phyloP scores from a whole-genome alignment of 1,140 invertebrate genomes.

The Drosophila funebris region DNA sequence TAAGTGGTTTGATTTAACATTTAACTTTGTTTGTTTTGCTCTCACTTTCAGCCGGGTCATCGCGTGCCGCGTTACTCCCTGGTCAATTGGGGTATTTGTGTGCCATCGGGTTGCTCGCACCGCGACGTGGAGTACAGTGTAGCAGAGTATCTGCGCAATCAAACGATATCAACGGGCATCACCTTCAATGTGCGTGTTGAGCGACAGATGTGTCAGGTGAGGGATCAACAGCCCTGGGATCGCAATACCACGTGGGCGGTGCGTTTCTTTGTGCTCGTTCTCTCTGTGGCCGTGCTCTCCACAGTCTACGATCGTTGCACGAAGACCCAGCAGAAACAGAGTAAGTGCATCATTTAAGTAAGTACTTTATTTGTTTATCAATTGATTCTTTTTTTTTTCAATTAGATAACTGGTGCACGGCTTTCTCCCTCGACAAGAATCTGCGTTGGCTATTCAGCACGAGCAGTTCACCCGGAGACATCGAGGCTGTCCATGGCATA shows the following conservation, averaged over 20 bases:
- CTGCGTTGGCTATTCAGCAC: constrained; percentile 85
- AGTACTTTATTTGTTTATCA: not conserved
- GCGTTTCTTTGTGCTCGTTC: constrained; percentile 79
- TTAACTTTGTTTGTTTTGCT: not conserved
- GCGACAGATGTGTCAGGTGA: constrained; percentile 86
- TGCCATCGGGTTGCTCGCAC: constrained; percentile 85
- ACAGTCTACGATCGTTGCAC: constrained; percentile 78
- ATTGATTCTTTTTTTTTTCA: not conserved
- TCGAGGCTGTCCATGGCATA: constrained; percentile 86
- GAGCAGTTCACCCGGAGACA: constrained; percentile 85
- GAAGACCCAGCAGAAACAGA: constrained; percentile 68
- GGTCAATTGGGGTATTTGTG: constrained; percentile 87
- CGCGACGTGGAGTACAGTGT: constrained; percentile 86
- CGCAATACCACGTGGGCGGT: constrained; percentile 84
- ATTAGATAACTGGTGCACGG: constrained; percentile 84
- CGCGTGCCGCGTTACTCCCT: constrained; percentile 87
- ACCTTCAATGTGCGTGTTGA: constrained; percentile 85
- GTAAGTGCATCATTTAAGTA: constrained; percentile 34
- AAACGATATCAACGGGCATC: constrained; percentile 84
- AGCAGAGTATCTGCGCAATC: constrained; percentile 83
- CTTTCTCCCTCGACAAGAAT: constrained; percentile 88
- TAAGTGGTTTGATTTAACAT: not conserved
- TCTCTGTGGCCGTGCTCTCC: constrained; percentile 70
- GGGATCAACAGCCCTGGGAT: constrained; percentile 72
- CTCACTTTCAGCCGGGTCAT: constrained; percentile 86